Conservation (phyloP, 1,140 invertebrate species). For the Conus betulinus region DNA sequence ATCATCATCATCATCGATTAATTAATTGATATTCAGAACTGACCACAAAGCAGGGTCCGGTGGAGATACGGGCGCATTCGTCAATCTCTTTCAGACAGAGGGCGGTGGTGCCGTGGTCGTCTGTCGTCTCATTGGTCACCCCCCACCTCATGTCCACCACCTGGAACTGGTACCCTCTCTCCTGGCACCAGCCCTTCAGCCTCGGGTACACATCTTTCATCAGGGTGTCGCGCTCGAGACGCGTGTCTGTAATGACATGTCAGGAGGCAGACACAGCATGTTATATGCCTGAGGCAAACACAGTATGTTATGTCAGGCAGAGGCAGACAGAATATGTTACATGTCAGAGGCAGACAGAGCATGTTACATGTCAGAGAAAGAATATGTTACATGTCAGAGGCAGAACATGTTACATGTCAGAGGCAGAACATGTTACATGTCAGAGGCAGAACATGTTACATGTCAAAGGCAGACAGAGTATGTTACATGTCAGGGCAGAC, state of each 20-base stretch:
- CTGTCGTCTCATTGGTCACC: constrained; percentile 91
- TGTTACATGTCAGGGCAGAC: too few relatives aligned
- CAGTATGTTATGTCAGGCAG: too few relatives aligned
- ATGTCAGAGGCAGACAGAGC: too few relatives aligned
- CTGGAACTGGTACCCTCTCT: constrained; percentile 61
- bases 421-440: too few relatives aligned
- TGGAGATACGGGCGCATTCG: constrained; percentile 96
- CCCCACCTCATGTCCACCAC: constrained; percentile 89
- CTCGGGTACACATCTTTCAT: constrained; percentile 99
- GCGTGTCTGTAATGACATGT: constrained; percentile 84
- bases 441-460: too few relatives aligned
- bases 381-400: too few relatives aligned
- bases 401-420: too few relatives aligned
- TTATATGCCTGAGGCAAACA: too few relatives aligned
- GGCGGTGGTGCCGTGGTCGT: constrained; percentile 99
- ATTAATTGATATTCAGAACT: background rate
- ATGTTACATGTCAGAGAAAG: too few relatives aligned
- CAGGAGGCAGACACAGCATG: too few relatives aligned
- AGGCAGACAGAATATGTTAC: background rate
- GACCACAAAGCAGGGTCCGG: constrained; percentile 97
- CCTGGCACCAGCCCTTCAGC: constrained; percentile 92
- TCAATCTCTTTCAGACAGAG: constrained; percentile 97
- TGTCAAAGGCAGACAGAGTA: too few relatives aligned
- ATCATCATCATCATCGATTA: too few relatives aligned
- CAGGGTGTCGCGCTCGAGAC: constrained; percentile 95